Percentiles rank a stretch among this genome's conserved stretches.
phyloP scores from a whole-genome alignment of 1,140 invertebrate species.

The Hydropsyche tenuis region DNA sequence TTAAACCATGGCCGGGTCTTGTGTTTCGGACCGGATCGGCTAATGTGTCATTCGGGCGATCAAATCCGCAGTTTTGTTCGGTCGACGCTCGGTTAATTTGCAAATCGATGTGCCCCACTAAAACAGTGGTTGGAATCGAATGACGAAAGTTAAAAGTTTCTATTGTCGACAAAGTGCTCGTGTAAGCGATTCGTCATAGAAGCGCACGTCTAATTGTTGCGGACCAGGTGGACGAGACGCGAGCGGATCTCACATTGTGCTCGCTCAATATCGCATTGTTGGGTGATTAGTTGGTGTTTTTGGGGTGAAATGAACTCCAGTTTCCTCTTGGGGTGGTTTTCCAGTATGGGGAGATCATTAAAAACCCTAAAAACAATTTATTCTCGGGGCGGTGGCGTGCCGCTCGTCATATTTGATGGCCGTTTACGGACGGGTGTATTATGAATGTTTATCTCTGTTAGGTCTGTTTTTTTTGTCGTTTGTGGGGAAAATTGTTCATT shows the following conservation, averaged over 20 bases:
- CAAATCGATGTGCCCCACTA: too few species aligned
- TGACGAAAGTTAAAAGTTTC: too few species aligned
- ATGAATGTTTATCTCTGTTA: neutral
- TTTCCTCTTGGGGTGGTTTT: neutral
- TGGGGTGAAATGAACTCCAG: slow-evolving; percentile 11
- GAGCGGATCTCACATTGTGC: slow-evolving; percentile 23
- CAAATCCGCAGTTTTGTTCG: too few species aligned
- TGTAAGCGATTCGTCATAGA: slow-evolving; percentile 22
- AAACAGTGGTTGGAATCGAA: too few species aligned
- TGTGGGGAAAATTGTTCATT: neutral
- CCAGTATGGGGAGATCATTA: slow-evolving; percentile 14
- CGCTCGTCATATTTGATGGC: slow-evolving; percentile 16
- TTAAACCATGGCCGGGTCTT: slow-evolving; percentile 11
- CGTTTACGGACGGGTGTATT: slow-evolving; percentile 18
- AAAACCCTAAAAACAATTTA: slow-evolving; percentile 40
- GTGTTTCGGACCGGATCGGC: slow-evolving; percentile 2
- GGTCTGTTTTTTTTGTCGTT: neutral
- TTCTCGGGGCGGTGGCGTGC: slow-evolving; percentile 11
- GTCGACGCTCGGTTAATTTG: too few species aligned
- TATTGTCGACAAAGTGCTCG: too few species aligned
- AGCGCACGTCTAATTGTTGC: neutral
- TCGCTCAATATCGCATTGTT: too few species aligned
- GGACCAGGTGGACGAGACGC: slow-evolving; percentile 21
- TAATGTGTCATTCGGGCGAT: too few species aligned
- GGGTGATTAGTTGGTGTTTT: slow-evolving; percentile 28